A percentile compares a stretch with the other conserved stretches of the same genome.
phyloP scores from a whole-genome alignment of 2,113 vertebrate genomes.

The Macrotis lagotis region DNA sequence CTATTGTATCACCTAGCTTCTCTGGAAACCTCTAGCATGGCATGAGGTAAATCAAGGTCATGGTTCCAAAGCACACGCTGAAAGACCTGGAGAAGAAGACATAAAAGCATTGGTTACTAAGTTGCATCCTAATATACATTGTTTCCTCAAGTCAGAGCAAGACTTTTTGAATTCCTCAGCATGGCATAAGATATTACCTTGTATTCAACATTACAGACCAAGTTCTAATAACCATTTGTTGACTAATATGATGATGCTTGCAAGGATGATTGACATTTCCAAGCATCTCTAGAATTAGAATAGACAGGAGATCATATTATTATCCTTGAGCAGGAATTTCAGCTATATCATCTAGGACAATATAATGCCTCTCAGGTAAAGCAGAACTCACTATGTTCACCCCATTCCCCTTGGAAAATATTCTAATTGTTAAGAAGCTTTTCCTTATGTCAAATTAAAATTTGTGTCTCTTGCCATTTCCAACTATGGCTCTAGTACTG shows the following conservation, averaged over 20 bases:
- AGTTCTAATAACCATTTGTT: background rate
- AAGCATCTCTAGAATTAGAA: background rate
- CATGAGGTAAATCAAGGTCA: background rate
- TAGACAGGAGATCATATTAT: background rate
- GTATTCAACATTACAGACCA: background rate
- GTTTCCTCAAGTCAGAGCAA: background rate
- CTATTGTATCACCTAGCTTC: background rate
- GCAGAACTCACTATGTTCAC: background rate
- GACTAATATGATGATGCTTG: background rate
- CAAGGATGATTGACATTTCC: background rate
- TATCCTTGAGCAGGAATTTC: background rate
- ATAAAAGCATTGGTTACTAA: background rate
- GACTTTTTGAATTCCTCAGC: background rate
- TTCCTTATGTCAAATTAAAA: background rate
- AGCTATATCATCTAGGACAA: background rate
- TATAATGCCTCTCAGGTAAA: background rate
- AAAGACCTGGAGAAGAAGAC: background rate
- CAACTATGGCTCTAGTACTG: background rate
- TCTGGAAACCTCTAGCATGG: background rate
- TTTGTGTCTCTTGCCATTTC: background rate
- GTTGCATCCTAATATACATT: background rate
- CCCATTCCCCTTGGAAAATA: background rate
- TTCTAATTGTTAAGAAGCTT: background rate
- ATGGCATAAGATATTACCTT: background rate
- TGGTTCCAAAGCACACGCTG: background rate